Conservation (phyloP, 2,888 invertebrate genomes). For the Cephus nigrinus region DNA sequence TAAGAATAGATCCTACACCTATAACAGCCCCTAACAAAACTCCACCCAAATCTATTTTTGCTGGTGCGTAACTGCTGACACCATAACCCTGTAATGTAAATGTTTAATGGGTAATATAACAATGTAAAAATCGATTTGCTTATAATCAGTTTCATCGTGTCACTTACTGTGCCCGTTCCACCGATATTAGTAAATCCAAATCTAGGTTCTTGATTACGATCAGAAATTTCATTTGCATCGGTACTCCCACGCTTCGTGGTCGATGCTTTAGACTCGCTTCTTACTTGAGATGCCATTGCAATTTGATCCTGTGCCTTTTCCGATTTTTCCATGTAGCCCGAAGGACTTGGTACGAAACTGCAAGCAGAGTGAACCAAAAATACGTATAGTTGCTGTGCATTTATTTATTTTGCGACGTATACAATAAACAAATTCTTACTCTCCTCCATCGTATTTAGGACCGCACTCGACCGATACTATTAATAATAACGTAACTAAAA, state of each 20-base stretch:
- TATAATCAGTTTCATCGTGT: neutral
- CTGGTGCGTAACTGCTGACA: constrained; percentile 76
- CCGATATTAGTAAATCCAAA: constrained; percentile 64
- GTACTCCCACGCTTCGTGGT: constrained; percentile 36
- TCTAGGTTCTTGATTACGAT: constrained; percentile 60
- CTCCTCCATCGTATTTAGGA: constrained; percentile 58
- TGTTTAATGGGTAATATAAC: neutral
- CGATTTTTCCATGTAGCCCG: constrained; percentile 52
- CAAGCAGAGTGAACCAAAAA: constrained; percentile 9
- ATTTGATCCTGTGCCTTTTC: constrained; percentile 54
- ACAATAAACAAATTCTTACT: constrained; percentile 41
- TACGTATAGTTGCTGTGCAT: neutral
- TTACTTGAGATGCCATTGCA: constrained; percentile 49
- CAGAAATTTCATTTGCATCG: constrained; percentile 43
- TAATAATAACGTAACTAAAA: constrained; percentile 12
- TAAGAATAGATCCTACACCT: constrained; percentile 83
- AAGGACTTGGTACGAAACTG: constrained; percentile 67
- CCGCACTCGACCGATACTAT: constrained; percentile 39
- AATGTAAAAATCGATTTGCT: constrained; percentile 9
- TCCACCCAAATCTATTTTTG: constrained; percentile 85
- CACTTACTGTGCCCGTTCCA: constrained; percentile 56
- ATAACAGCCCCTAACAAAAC: constrained; percentile 83
- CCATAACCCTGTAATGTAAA: constrained; percentile 53
- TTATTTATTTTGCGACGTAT: neutral
- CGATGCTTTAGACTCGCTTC: constrained; percentile 28